Evolutionary conservation across 2,888 invertebrate genomes (phyloP).

Genomic region (Yponomeuta malinellus): DNA sequence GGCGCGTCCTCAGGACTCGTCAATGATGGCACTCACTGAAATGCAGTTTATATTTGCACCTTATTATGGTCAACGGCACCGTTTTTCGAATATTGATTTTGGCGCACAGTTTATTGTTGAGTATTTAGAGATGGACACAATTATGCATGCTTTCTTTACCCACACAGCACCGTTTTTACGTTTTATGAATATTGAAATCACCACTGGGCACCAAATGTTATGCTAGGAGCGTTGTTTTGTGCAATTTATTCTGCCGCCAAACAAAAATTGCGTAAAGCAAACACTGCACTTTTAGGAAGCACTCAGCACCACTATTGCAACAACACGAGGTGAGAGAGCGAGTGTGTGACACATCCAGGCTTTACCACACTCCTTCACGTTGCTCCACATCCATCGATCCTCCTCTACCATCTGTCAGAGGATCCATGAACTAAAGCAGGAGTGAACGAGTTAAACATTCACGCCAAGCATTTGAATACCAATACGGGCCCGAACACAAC

Average conservation of each 20-base stretch:
- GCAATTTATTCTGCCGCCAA: conserved; percentile 29
- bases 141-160: conserved; percentile 75
- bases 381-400: background rate
- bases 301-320: conserved; percentile 69
- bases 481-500: conserved; percentile 77
- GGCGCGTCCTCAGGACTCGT: conserved; percentile 39
- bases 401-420: background rate
- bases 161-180: conserved; percentile 72
- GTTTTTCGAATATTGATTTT: conserved; percentile 67
- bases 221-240: conserved; percentile 47
- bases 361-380: conserved; percentile 25
- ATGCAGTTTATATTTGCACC: conserved; percentile 74
- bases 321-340: conserved; percentile 75
- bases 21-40: conserved; percentile 76
- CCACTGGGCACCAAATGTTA: conserved; percentile 72
- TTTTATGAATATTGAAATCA: conserved; percentile 47
- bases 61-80: conserved; percentile 74
- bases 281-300: conserved; percentile 67
- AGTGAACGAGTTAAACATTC: conserved; percentile 23
- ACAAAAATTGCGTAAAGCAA: conserved; percentile 41
- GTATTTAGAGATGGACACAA: conserved; percentile 75
- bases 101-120: conserved; percentile 72
- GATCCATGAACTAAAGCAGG: conserved; percentile 8
- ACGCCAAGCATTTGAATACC: conserved; percentile 82
- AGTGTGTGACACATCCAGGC: conserved; percentile 53